phyloP scores from a whole-genome alignment of 2,113 vertebrate genomes.

The Helogale parvula region DNA sequence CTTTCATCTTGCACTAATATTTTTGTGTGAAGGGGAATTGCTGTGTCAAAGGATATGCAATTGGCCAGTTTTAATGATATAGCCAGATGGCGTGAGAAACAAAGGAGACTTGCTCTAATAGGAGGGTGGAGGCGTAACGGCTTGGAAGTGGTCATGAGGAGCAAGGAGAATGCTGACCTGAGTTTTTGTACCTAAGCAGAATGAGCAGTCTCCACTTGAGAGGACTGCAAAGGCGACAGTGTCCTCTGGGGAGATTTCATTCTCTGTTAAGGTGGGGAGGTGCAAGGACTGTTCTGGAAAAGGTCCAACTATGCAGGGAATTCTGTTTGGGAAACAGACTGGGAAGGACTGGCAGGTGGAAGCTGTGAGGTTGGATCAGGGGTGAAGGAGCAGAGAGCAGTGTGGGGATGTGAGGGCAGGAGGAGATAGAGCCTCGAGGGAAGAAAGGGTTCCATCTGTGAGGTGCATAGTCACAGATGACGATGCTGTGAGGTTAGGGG shows the following conservation, averaged over 20 bases:
- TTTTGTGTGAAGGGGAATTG: slow-evolving; percentile 41
- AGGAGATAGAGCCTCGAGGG: not conserved
- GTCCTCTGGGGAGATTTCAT: slow-evolving; percentile 49
- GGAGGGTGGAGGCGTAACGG: not conserved
- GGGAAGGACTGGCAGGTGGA: not conserved
- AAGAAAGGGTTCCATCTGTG: not conserved
- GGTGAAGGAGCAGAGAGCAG: not conserved
- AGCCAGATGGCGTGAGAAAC: slow-evolving; percentile 41
- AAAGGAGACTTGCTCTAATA: not conserved
- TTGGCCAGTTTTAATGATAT: slow-evolving; percentile 26
- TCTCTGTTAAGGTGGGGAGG: slow-evolving; percentile 42
- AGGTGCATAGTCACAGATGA: not conserved
- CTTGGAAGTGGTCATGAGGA: slow-evolving; percentile 31
- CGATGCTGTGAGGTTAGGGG: not conserved
- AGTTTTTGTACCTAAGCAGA: not conserved
- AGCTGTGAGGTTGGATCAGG: not conserved
- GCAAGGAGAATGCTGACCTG: not conserved
- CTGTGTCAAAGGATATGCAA: slow-evolving; percentile 48
- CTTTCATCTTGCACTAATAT: slow-evolving; percentile 26
- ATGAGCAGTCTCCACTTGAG: not conserved
- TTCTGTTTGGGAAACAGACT: not conserved
- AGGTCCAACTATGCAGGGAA: not conserved
- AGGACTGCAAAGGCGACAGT: not conserved
- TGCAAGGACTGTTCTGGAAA: not conserved
- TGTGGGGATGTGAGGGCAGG: not conserved